Evolutionary conservation across 2,888 invertebrate species (phyloP), one percentile per base, ranked within the genome.

Genomic region (Hyposoter dolosus): DNA sequence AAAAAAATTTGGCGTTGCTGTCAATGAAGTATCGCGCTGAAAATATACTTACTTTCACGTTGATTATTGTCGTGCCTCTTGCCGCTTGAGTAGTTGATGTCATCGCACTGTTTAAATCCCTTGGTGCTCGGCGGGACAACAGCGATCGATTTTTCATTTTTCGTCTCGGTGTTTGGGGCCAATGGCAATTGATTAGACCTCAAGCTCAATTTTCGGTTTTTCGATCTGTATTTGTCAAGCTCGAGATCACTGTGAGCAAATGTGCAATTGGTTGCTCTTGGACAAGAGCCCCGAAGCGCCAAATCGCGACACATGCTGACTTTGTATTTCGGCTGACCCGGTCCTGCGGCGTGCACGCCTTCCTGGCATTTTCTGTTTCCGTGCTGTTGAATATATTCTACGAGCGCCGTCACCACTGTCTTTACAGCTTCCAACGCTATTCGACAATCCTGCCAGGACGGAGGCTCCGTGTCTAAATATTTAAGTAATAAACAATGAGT

Each of bases 241-340:
- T 99, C 99, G 88, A 98, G 97, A 88, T 97, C 97, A 0, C 98
- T 97, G 94, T 99, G 99, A 7, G 98, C 98, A 94, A 98, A 99
- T 0, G 98, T 98, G 94, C 99, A 99, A 90, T 97, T 96, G 65
- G 96, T 96, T 5, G 98, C 98, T 12, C 98, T 95, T 0, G 98
- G 98, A 93, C 99, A 99, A 86, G 96, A 96, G 0, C 97, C 96
- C 17, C 97, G 95, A 35, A 97, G 95, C 0, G 97, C 96, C 12
- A 98, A 95, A 94, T 99, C 98, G 0, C 98, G 96, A 90, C 98
- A 99, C 96, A 98, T 97, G 91, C 97, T 97, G 83, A 98, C 98
- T 95, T 98, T 98, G 94, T 98, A 98, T 92, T 97, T 97, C 17
- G 96, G 95, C 93, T 97, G 96, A 47, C 95, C 95, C 3, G 95